Base-by-base conservation (phyloP, 2,888 invertebrate species). In the Trisateles emortualis region DNA sequence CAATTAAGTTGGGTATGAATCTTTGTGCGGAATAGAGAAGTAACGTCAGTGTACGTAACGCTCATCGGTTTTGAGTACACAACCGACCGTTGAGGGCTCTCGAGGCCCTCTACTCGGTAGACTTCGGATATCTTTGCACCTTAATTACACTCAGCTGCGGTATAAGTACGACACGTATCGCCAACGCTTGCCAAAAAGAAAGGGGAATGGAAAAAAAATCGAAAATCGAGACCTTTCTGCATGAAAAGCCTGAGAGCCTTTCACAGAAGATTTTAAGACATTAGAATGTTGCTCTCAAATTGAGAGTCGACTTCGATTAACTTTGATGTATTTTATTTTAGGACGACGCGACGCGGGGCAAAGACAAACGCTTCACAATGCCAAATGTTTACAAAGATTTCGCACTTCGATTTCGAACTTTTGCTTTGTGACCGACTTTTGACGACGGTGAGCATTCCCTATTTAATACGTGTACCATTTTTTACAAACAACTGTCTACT, bases 71-170 rank as follows among this genome's bases (percentile, higher is more conserved):
- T 80, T 81, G 84, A 91, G 92, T 84, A 87, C 84, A 84, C 84
- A 81, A 81, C 72, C 84, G 83, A 84, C 89, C 89, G 81, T 78
- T 84, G 76, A 79, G 90, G 74, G 83, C 81, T 55, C 92, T 92
- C 71, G 69, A 86, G 79, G 63, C 81, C 76, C 87, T 86, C 84
- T 58, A 81, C 80, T 78, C 80, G 78, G 82, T 81, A 85, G 88
- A 86, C 89, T 89, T 88, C 81, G 88, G 89, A 85, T 90, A 92
- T 91, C 92, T 90, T 91, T 90, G 87, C 90, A 89, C 92, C 89
- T 91, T 92, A 92, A 92, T 92, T 91, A 90, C 88, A 86, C 87
- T 84, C 79, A 62, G 81, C 83, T 78, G 74, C 77, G 68, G 76
- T 74, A 82, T 78, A 86, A 87, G 88, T 83, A 84, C 83, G 83